Evolutionary conservation across 2,888 invertebrate genomes (phyloP).

Genomic region (Microctonus hyperodae): DNA sequence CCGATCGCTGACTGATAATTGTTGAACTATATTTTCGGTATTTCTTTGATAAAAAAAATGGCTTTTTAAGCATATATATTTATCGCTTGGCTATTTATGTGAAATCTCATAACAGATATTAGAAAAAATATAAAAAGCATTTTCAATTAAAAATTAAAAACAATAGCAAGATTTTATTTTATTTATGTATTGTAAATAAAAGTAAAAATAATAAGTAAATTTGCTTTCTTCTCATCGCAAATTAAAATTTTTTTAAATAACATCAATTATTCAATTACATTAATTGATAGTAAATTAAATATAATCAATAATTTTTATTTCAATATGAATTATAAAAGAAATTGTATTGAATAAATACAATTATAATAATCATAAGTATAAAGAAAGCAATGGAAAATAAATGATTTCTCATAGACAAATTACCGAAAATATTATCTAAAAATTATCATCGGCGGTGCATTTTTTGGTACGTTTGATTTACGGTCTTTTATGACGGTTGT

Average conservation of each 20-base stretch:
- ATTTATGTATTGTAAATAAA: background rate
- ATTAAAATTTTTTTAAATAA: too few species aligned
- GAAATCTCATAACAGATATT: too few species aligned
- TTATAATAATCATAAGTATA: too few species aligned
- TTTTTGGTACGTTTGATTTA: constrained; percentile 50
- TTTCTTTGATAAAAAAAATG: too few species aligned
- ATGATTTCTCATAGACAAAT: constrained; percentile 21
- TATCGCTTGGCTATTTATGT: constrained; percentile 6
- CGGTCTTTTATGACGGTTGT: constrained; percentile 68
- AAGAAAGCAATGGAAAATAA: constrained; percentile 26
- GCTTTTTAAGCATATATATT: background rate
- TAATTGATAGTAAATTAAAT: too few species aligned
- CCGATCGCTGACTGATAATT: constrained; percentile 45
- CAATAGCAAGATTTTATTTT: background rate
- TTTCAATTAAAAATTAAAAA: background rate
- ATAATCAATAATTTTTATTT: too few species aligned
- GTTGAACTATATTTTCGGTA: constrained; percentile 51
- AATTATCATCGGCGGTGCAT: constrained; percentile 39
- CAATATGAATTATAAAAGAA: too few species aligned
- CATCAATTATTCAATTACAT: too few species aligned
- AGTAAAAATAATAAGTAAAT: background rate
- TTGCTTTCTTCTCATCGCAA: background rate
- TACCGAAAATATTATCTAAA: constrained; percentile 40
- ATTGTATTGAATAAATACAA: too few species aligned
- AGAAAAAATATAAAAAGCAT: background rate